These are phyloP conservation scores for Nannoperca obscura DNA, from an alignment of 2,797 vertebrate species.

Conservation along the genomic window DNA sequence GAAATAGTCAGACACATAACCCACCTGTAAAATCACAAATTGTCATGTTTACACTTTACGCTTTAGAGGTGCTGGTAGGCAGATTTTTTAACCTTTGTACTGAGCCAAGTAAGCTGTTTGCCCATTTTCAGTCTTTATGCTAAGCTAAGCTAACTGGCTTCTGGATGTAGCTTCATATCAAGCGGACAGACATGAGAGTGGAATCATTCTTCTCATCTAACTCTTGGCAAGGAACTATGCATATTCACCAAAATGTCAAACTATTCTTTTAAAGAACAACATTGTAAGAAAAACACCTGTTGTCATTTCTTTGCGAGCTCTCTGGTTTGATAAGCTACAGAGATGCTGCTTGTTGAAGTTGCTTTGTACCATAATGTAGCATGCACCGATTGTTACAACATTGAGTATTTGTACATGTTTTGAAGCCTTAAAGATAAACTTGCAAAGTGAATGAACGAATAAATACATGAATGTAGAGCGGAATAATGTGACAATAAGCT, in stretches of 20 bases:
- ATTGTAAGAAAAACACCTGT: conserved; percentile 4
- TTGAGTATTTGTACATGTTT: conserved; percentile 25
- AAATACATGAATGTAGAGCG: neutral
- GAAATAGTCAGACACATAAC: neutral
- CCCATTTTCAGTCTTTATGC: conserved; percentile 2
- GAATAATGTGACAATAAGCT: conserved; percentile 33
- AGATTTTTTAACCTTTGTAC: neutral
- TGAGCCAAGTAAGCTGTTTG: neutral
- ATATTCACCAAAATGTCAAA: neutral
- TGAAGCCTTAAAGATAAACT: conserved; percentile 55
- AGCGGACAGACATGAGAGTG: neutral
- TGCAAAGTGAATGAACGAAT: neutral
- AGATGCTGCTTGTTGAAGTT: conserved; percentile 8
- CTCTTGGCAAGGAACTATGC: neutral
- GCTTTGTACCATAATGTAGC: conserved; percentile 15
- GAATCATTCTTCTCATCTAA: neutral
- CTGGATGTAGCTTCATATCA: neutral
- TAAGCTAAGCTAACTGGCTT: neutral
- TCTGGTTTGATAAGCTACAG: conserved; percentile 1
- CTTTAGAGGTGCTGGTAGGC: no score
- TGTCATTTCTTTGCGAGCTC: conserved; percentile 9
- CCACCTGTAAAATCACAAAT: neutral
- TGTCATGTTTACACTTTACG: neutral
- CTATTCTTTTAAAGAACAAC: neutral
- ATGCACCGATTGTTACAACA: conserved; percentile 1